These are phyloP conservation scores for Myotis brandtii DNA, from an alignment of 2,113 vertebrate genomes.

Conservation along the genomic window DNA sequence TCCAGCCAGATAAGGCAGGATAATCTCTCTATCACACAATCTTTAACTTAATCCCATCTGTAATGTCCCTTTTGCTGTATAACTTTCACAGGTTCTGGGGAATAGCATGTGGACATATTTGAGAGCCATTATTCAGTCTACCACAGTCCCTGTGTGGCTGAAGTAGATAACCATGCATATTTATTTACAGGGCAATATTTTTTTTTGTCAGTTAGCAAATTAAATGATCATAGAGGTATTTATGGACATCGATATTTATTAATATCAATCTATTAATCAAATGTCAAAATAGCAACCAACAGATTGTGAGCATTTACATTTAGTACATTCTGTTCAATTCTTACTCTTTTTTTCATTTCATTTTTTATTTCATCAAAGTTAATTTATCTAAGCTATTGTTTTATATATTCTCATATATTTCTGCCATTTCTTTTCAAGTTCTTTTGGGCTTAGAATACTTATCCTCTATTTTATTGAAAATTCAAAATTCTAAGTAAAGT, in stretches of 20 bases:
- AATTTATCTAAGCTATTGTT: background rate
- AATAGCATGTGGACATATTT: background rate
- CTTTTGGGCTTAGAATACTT: background rate
- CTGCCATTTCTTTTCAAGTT: background rate
- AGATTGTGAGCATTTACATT: background rate
- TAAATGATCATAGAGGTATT: background rate
- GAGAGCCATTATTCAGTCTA: background rate
- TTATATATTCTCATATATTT: background rate
- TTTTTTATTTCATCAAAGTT: background rate
- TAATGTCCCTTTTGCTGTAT: background rate
- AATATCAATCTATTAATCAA: background rate
- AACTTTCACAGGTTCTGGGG: background rate
- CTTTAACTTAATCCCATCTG: background rate
- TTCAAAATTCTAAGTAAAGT: background rate
- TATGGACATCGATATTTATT: background rate
- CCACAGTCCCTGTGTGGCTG: background rate
- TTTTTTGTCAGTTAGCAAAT: background rate
- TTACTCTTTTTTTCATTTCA: background rate
- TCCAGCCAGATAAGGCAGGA: background rate
- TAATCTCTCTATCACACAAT: background rate
- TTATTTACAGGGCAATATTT: background rate
- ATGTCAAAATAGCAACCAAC: background rate
- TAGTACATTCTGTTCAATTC: background rate
- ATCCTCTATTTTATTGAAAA: background rate
- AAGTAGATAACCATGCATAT: background rate